Percentiles rank a stretch among this genome's conserved stretches.
phyloP scores from a whole-genome alignment of 2,113 vertebrate genomes.

The Coreoperca whiteheadi region DNA sequence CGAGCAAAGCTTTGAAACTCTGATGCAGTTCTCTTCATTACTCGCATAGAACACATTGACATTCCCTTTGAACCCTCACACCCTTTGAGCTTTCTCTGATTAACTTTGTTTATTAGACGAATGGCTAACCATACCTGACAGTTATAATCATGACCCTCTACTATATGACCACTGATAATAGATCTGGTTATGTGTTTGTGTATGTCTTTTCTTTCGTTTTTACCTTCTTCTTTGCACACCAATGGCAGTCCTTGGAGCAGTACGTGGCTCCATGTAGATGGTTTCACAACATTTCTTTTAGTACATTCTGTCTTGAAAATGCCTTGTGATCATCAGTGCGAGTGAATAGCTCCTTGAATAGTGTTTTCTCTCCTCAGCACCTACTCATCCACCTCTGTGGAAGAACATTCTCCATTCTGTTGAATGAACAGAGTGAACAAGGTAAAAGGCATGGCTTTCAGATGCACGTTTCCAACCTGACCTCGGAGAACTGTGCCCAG shows the following conservation, averaged over 20 bases:
- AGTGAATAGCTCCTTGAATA: constrained; percentile 43
- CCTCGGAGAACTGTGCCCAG: constrained; percentile 38
- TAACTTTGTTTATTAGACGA: constrained; percentile 59
- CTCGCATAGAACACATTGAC: constrained; percentile 58
- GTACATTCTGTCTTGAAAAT: constrained; percentile 30
- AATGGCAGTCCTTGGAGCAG: constrained; percentile 25
- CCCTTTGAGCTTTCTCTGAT: constrained; percentile 67
- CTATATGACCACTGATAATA: constrained; percentile 42
- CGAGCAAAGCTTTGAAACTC: constrained; percentile 71
- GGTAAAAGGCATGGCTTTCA: constrained; percentile 38
- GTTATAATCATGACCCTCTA: constrained; percentile 39
- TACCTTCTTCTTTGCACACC: constrained; percentile 15
- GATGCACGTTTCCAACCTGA: constrained; percentile 30
- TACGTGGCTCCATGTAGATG: background rate
- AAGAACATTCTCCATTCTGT: constrained; percentile 14
- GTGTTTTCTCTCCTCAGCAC: constrained; percentile 11
- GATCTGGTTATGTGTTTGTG: constrained; percentile 12
- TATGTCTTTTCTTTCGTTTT: constrained; percentile 41
- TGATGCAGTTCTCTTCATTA: constrained; percentile 73
- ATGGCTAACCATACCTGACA: constrained; percentile 66
- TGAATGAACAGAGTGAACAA: constrained; percentile 43
- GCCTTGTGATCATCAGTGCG: background rate
- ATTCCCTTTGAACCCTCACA: constrained; percentile 65
- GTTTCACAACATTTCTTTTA: constrained; percentile 10
- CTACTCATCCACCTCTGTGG: constrained; percentile 28